These are phyloP conservation scores for Drosophila kurseongensis DNA, from an alignment of 1,140 invertebrate genomes.

Conservation along the genomic window DNA sequence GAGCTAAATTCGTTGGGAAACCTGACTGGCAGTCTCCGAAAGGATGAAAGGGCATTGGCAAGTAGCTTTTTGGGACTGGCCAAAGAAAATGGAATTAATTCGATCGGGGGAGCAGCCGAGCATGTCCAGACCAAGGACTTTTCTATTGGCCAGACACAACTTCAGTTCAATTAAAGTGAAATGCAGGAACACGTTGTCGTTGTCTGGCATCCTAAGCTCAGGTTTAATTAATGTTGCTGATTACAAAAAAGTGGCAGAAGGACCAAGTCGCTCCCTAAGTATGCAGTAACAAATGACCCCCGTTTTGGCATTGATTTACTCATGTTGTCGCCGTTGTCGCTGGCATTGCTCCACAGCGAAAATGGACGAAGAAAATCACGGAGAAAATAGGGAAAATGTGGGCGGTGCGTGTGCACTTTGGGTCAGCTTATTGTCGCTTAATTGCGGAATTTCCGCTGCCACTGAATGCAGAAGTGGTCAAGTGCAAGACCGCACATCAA, in stretches of 20 bases:
- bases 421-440: constrained; percentile 73
- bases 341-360: not conserved
- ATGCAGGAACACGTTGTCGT: constrained; percentile 40
- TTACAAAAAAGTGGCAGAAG: constrained; percentile 25
- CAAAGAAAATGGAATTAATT: constrained; percentile 48
- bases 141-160: constrained; percentile 3
- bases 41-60: constrained; percentile 47
- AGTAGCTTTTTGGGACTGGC: constrained; percentile 22
- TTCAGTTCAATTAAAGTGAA: constrained; percentile 34
- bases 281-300: constrained; percentile 54
- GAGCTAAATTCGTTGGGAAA: constrained; percentile 50
- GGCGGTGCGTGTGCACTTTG: constrained; percentile 52
- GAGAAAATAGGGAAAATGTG: constrained; percentile 44
- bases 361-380: not conserved
- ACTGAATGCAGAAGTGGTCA: constrained; percentile 11
- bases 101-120: constrained; percentile 8
- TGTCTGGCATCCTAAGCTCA: constrained; percentile 55
- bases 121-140: constrained; percentile 7
- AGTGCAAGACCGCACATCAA: constrained; percentile 36
- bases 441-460: constrained; percentile 59
- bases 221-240: constrained; percentile 73
- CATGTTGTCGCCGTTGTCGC: constrained; percentile 41
- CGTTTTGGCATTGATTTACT: constrained; percentile 67
- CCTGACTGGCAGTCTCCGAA: constrained; percentile 17
- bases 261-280: constrained; percentile 25